Evolutionary conservation across 2,113 vertebrate species (phyloP).

Genomic region (Corythornis madagascariensis): DNA sequence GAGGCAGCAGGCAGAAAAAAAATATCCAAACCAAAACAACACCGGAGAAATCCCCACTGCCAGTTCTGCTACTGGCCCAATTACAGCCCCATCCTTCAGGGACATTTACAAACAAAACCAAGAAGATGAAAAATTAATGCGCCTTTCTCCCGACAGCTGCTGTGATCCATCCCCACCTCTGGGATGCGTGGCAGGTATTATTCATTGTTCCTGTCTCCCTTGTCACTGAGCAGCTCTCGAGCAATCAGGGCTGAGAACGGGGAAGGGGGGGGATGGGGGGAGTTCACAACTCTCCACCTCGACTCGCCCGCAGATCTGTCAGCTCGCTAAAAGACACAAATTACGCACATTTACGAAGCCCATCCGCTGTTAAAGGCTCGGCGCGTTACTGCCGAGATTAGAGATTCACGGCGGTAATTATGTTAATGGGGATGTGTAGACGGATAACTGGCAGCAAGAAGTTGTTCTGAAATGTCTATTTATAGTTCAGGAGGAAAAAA

Average conservation of each 20-base stretch:
- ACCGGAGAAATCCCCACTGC: not conserved
- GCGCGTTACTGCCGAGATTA: conserved; percentile 47
- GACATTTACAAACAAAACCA: conserved; percentile 7
- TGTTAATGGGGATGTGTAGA: conserved; percentile 72
- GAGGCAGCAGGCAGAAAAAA: not conserved
- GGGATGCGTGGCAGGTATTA: conserved; percentile 25
- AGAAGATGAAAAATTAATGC: conserved; percentile 3
- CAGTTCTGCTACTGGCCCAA: not conserved
- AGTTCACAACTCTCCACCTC: not conserved
- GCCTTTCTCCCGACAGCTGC: conserved; percentile 53
- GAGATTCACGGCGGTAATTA: conserved; percentile 65
- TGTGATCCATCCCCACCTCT: conserved; percentile 33
- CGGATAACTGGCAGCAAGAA: conserved; percentile 65
- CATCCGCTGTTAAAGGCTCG: conserved; percentile 50
- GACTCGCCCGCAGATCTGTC: conserved; percentile 21
- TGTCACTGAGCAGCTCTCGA: conserved; percentile 31
- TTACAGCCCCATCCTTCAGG: conserved; percentile 24
- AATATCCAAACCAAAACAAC: too few relatives aligned
- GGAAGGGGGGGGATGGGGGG: not conserved
- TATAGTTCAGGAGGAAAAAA: conserved; percentile 32
- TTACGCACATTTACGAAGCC: conserved; percentile 48
- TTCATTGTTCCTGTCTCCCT: conserved; percentile 15
- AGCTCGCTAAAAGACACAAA: conserved; percentile 68
- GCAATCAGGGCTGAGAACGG: conserved; percentile 22
- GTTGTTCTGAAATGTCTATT: conserved; percentile 65